A percentile compares a stretch with the other conserved stretches of the same genome.
Evolutionary conservation across 2,797 vertebrate species (phyloP).

Genomic region (Sylvia borin): DNA sequence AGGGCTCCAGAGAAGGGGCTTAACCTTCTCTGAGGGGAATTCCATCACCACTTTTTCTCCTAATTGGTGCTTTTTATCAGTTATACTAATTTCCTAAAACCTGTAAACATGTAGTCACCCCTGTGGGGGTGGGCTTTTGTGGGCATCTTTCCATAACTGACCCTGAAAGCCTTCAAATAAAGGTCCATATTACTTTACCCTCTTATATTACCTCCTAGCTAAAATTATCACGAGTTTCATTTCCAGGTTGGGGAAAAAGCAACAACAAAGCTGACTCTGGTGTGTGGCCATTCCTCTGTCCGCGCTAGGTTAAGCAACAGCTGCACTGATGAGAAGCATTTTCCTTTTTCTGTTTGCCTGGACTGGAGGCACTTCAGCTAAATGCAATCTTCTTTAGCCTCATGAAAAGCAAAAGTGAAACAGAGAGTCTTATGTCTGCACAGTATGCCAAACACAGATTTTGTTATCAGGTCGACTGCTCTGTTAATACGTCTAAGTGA

Average conservation of each 20-base stretch:
- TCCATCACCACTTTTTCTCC: not conserved
- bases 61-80: not conserved
- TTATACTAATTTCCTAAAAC: not conserved
- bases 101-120: too few species aligned
- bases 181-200: not conserved
- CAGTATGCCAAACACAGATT: slow-evolving; percentile 4
- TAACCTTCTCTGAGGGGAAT: not conserved
- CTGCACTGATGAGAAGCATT: not conserved
- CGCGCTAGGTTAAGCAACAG: not conserved
- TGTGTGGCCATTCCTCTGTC: not conserved
- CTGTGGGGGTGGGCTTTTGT: not conserved
- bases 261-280: not conserved
- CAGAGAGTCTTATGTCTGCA: not conserved
- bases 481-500: slow-evolving; percentile 41
- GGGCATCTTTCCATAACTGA: not conserved
- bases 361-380: not conserved
- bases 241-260: not conserved
- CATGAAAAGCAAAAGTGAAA: slow-evolving; percentile 27
- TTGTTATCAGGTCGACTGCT: slow-evolving; percentile 30
- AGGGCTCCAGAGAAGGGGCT: not conserved
- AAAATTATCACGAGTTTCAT: not conserved
- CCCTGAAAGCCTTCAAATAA: not conserved
- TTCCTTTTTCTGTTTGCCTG: not conserved
- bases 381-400: not conserved
- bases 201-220: not conserved